Conservation (phyloP, 2,113 vertebrate species). For the Cyanoramphus novaezelandiae region DNA sequence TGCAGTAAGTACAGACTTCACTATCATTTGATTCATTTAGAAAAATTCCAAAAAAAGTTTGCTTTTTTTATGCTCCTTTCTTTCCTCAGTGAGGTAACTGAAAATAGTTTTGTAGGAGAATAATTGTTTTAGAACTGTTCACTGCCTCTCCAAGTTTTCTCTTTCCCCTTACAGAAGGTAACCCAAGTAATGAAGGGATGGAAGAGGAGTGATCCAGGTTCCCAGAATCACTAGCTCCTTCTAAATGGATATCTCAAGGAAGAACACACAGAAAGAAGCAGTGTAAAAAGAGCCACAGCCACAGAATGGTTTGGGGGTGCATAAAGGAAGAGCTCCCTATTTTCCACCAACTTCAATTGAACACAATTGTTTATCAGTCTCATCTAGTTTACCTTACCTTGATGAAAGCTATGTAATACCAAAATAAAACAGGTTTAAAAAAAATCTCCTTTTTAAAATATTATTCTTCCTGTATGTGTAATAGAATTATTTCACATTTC, state of each 20-base stretch:
- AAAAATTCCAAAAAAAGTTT: neutral
- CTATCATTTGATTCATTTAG: neutral
- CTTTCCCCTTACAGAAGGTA: neutral
- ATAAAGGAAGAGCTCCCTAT: neutral
- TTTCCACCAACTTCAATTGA: neutral
- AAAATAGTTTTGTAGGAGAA: neutral
- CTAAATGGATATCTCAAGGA: neutral
- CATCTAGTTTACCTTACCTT: neutral
- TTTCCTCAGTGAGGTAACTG: neutral
- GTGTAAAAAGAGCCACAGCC: neutral
- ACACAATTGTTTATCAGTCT: neutral
- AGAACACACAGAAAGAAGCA: neutral
- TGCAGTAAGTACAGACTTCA: neutral
- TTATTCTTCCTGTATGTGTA: neutral
- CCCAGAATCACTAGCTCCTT: neutral
- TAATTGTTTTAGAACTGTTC: neutral
- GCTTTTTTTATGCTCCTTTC: neutral
- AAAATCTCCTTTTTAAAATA: accelerated
- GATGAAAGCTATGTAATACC: neutral
- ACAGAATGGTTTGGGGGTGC: neutral
- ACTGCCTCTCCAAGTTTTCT: neutral
- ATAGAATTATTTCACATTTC: neutral
- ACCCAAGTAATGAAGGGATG: neutral
- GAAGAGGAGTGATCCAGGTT: neutral
- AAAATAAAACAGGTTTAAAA: neutral